phyloP scores from a whole-genome alignment of 1,140 invertebrate species.

The Drosophila elegans region DNA sequence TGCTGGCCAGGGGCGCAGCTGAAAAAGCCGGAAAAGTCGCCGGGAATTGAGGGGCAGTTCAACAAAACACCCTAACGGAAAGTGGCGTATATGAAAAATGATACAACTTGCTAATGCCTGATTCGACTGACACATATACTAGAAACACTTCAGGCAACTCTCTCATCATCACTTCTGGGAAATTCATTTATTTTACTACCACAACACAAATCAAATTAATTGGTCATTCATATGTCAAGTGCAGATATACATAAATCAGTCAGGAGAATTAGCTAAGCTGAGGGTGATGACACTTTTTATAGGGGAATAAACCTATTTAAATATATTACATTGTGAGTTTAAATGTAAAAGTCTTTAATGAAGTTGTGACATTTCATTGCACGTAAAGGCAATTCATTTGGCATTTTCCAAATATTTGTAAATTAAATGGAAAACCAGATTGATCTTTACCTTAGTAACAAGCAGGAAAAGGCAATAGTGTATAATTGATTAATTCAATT shows the following conservation, averaged over 20 bases:
- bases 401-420: too few species aligned
- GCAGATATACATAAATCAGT: background rate
- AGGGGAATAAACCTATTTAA: too few species aligned
- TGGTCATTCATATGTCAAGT: background rate
- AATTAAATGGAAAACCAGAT: too few species aligned
- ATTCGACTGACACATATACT: background rate
- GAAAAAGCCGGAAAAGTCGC: conserved; percentile 39
- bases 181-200: background rate
- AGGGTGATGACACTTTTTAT: background rate
- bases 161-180: background rate
- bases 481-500: too few species aligned
- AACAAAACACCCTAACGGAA: conserved; percentile 29
- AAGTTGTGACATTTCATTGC: too few species aligned
- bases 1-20: conserved; percentile 2
- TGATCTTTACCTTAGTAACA: too few species aligned
- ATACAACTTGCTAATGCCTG: background rate
- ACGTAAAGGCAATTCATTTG: too few species aligned
- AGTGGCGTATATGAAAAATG: background rate
- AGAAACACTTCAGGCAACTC: background rate
- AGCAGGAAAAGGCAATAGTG: too few species aligned
- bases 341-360: too few species aligned
- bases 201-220: conserved; percentile 7
- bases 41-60: conserved; percentile 3
- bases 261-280: background rate
- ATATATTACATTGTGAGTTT: background rate